Evolutionary conservation across 1,140 invertebrate genomes (phyloP), one percentile per base, ranked within the genome.

Genomic region (Drosophila pseudoananassae): DNA sequence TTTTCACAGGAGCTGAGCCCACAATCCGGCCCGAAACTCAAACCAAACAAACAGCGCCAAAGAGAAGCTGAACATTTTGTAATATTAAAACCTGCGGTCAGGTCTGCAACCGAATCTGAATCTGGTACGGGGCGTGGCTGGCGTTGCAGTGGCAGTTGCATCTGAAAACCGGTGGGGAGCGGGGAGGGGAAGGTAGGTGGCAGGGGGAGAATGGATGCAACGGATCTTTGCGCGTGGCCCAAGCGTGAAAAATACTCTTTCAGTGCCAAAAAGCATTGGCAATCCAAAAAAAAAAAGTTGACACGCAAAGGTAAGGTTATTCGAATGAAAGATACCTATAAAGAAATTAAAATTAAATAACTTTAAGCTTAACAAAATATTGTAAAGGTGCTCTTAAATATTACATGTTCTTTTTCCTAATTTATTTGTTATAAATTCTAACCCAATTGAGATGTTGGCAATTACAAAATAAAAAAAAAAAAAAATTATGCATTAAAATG

Each of bases 11-110:
- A 69, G 66, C 66, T 68, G 61, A 59, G 50, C 51, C 73, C 43
- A 56, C 40, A 66, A 58, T 46, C 51, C 73, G 47, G 40, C 29
- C 58, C 50, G 36, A 58, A 58, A 66, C 63, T 31, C 61, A 68
- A 69, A 49, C 50, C 66, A 65, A 76, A 76, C 51, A 76, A 76
- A 68, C 54, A 55, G 63, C 54, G 17, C 60, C 51, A 52, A 61
- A 68, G 61, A 55, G 63, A 51, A 59, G 50, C 72, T 46, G 50
- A 68, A 36, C 73, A 59, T 73, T 74, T 74, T 75, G 72, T 64
- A 65, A 76, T 76, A 76, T 76, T 76, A 76, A 76, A 76, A 76
- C 72, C 73, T 76, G 73, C 63, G 73, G 73, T 76, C 72, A 76
- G 73, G 55, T 46, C 71, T 31, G 61, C 23, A 33, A 20, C 60